Evolutionary conservation across 2,113 vertebrate genomes (phyloP), one percentile per base, ranked within the genome.

Genomic region (Perccottus glenii): DNA sequence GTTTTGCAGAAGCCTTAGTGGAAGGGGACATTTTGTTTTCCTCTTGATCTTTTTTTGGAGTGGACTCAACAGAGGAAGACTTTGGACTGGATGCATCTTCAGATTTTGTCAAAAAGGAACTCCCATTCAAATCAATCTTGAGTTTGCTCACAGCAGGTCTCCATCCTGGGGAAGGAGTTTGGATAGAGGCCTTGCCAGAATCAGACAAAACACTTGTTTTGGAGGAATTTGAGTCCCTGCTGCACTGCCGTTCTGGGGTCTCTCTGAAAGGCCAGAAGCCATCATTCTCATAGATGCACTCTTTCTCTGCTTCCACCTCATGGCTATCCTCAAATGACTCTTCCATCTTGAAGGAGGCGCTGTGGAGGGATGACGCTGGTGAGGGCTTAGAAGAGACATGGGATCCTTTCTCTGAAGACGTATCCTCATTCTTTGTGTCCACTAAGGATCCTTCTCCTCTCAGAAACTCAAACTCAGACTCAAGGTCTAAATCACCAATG

Each of bases 211-310:
- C 77, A 46, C 92, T 91, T 52, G 93, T 94, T 87, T 95, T 96
- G 6, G 91, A 94, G 52, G 95, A 95, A 87, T 95, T 95, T 12
- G 87, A 86, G 50, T 91, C 90, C 32, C 91, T 93, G 51, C 94
- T 95, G 64, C 90, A 94, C 73, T 96, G 95, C 64, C 93, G 92
- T 77, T 91, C 92, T 60, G 92, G 94, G 6, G 85, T 80, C 49
- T 89, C 60, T 11, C 67, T 90, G 1, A 92, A 95, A 2, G 93
- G 92, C 43, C 90, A 91, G 89, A 98, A 98, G 12, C 95, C 95
- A 38, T 99, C 96, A 0, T 99, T 99, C 91, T 99, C 97, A 60
- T 98, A 98, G 80, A 99, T 97, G 14, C 93, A 96, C 85, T 99
- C 96, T 38, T 86, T 85, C 12, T 89, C 87, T 0, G 32, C 84